These are phyloP conservation scores for Trichogramma dendrolimi DNA, from an alignment of 2,888 invertebrate genomes.

Conservation along the genomic window DNA sequence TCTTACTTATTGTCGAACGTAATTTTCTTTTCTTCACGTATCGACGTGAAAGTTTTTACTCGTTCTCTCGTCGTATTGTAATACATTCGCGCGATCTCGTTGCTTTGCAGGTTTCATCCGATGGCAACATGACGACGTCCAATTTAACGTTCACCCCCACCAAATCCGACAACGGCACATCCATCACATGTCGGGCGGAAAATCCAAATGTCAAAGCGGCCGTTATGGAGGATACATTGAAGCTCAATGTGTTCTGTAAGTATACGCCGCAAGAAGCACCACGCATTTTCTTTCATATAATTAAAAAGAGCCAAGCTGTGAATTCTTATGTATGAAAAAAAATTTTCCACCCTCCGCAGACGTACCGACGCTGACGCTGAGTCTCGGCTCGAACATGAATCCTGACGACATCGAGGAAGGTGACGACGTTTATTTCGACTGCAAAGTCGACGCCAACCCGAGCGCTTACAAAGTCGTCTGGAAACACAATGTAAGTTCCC, in stretches of 20 bases:
- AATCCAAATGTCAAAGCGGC: slow-evolving; percentile 71
- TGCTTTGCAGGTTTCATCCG: slow-evolving; percentile 66
- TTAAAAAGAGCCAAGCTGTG: background rate
- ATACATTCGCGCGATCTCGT: background rate
- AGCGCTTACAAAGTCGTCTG: slow-evolving; percentile 75
- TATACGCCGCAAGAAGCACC: slow-evolving; percentile 14
- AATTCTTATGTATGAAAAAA: background rate
- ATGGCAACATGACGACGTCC: slow-evolving; percentile 78
- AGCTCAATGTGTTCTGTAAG: slow-evolving; percentile 86
- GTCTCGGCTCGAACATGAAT: slow-evolving; percentile 71
- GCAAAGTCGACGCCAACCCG: slow-evolving; percentile 74
- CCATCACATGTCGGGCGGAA: slow-evolving; percentile 75
- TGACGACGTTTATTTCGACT: slow-evolving; percentile 77
- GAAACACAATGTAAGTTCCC: slow-evolving; percentile 72
- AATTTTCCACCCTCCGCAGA: slow-evolving; percentile 54
- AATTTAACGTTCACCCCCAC: slow-evolving; percentile 71
- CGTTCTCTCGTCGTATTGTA: too few relatives aligned
- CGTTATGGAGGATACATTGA: slow-evolving; percentile 73
- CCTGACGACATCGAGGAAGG: slow-evolving; percentile 77
- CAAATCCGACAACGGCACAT: slow-evolving; percentile 73
- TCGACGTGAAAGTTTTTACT: too few relatives aligned
- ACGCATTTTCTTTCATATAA: slow-evolving; percentile 16
- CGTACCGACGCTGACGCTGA: slow-evolving; percentile 66
- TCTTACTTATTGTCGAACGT: too few relatives aligned
- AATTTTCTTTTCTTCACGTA: too few relatives aligned